Evolutionary conservation across 2,888 invertebrate genomes (phyloP), one percentile per base, ranked within the genome.

Genomic region (Atethmia centrago): DNA sequence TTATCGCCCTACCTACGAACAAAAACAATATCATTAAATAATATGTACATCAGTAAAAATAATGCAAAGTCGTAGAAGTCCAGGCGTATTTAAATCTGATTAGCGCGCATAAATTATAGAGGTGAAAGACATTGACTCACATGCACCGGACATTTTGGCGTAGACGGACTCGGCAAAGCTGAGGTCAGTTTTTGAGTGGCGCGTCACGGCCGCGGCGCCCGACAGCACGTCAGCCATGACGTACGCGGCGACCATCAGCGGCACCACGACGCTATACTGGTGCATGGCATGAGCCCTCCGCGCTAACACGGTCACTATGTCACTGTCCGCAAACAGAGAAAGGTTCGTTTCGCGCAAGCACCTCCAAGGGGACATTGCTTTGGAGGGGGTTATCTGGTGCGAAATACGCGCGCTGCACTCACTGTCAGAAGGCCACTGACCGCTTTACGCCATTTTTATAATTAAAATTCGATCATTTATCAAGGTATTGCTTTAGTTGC

Each of bases 281-380:
- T 90, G 90, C 95, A 95, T 95, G 93, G 92, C 93, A 92, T 87
- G 86, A 88, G 90, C 93, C 92, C 93, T 93, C 92, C 91, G 87
- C 90, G 91, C 91, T 87, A 91, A 91, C 94, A 93, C 95, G 95
- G 95, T 94, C 94, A 95, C 95, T 93, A 90, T 95, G 94, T 92
- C 95, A 95, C 95, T 95, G 94, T 89, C 93, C 90, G 91, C 87
- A 83, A 86, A 84, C 87, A 95, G 95, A 95, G 95, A 95, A 95
- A 95, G 95, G 96, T 91, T 88, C 83, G 92, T 87, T 90, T 86
- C 88, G 88, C 83, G 85, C 90, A 84, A 86, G 79, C 85, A 85
- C 88, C 81, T 87, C 80, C 86, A 83, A 86, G 80, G 85, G 86
- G 80, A 83, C 76, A 83, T 81, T 82, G 88, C 85, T 71, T 86